Base-by-base conservation (phyloP, 2,113 vertebrate species). In the Prochilodus magdalenae region DNA sequence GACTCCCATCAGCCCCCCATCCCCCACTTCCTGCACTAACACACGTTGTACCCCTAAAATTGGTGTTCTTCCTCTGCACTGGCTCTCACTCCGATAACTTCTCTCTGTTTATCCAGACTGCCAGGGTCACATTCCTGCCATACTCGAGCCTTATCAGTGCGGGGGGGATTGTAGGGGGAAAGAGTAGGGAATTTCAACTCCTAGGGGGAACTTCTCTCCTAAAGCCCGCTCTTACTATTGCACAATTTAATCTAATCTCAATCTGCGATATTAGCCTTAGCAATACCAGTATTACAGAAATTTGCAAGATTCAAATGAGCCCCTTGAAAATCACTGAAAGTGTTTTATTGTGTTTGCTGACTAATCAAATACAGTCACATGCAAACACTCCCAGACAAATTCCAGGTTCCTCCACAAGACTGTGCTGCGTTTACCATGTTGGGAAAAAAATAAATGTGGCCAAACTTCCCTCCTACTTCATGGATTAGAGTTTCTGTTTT, bases 61-160 rank as follows among this genome's bases (percentile, higher is more conserved):
- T 79, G 85, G 80, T 74, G 44, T 53, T 47, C 36, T 27, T 24
- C 65, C 73, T 30, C 81, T 49, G 12, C 85, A 86, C 84, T 84
- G 36, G 71, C 66, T 60, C 82, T 77, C 79, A 44, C 18, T 14
- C 44, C 57, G 60, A 66, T 66, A 66, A 55, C 40, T 26, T 29
- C 69, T 29, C 69, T 73, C 11, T 90, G 92, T 93, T 93, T 93
- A 91, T 92, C 86, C 90, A 88, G 89, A 79, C 87, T 81, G 88
- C 89, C 90, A 90, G 92, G 93, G 91, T 90, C 87, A 29, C 92
- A 94, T 94, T 94, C 93, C 92, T 92, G 71, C 84, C 90, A 88
- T 92, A 83, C 84, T 90, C 74, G 70, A 77, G 65, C 88, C 88
- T 90, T 90, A 93, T 91, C 90, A 85, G 87, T 83, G 83, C 86